These are phyloP conservation scores for Suncus etruscus DNA, from an alignment of 2,113 vertebrate species.

Conservation along the genomic window DNA sequence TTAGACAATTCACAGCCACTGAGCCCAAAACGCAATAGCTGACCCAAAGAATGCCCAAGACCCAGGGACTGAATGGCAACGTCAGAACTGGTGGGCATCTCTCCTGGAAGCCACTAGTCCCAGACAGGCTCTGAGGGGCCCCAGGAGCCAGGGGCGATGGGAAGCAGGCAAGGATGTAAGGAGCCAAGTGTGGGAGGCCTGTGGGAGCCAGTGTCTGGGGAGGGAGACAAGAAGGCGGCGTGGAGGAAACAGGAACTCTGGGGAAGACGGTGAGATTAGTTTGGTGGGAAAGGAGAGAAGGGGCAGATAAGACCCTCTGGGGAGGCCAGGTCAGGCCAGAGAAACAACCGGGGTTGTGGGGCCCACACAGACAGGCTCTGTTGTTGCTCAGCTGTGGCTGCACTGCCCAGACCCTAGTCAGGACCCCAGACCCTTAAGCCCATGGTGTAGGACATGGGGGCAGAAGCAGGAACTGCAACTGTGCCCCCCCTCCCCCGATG, in stretches of 20 bases:
- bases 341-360: neutral
- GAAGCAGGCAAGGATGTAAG: neutral
- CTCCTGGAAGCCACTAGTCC: neutral
- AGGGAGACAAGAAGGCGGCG: slow-evolving; percentile 68
- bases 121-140: neutral
- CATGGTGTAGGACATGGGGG: neutral
- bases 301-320: slow-evolving; percentile 74
- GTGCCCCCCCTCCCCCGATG: too few species aligned
- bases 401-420: slow-evolving; percentile 39
- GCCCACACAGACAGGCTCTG: slow-evolving; percentile 2
- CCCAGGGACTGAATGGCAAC: neutral
- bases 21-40: neutral
- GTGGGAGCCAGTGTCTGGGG: neutral
- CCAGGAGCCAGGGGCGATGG: neutral
- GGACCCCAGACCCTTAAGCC: neutral
- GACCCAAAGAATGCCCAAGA: too few species aligned
- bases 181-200: slow-evolving; percentile 49
- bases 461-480: neutral
- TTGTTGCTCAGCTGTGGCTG: slow-evolving; percentile 17
- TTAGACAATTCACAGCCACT: neutral
- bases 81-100: neutral
- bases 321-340: slow-evolving; percentile 61
- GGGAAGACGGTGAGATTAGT: slow-evolving; percentile 77
- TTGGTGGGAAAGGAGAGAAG: slow-evolving; percentile 77
- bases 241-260: slow-evolving; percentile 80